Evolutionary conservation across 2,113 vertebrate species (phyloP).

Genomic region (Thalassoma bifasciatum): DNA sequence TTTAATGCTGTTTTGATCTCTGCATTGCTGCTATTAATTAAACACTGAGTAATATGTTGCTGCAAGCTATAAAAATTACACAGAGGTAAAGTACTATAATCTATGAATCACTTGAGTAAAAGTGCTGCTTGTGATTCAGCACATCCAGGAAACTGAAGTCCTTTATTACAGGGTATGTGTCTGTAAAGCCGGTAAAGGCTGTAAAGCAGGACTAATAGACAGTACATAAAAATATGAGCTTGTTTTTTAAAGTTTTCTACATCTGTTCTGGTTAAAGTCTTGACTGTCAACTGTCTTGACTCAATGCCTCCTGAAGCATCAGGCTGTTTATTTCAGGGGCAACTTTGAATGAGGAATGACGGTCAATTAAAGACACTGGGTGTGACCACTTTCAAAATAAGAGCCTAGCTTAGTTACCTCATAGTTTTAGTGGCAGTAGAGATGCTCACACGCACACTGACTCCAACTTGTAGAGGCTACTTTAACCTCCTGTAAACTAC

Average conservation of each 20-base stretch:
- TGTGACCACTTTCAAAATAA: neutral
- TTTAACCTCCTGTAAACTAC: slow-evolving; percentile 21
- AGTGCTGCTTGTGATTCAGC: slow-evolving; percentile 3
- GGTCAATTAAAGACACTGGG: neutral
- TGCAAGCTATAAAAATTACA: neutral
- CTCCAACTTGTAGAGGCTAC: neutral
- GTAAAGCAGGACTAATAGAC: too few relatives aligned
- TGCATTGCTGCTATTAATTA: neutral
- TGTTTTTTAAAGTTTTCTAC: neutral
- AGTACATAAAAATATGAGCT: neutral
- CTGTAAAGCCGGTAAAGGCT: neutral
- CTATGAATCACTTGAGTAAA: neutral
- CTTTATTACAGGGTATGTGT: neutral
- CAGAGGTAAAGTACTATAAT: neutral
- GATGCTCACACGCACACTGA: slow-evolving; percentile 14
- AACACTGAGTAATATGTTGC: slow-evolving; percentile 4
- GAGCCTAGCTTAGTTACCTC: slow-evolving; percentile 10
- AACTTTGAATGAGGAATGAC: neutral
- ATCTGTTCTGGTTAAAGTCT: neutral
- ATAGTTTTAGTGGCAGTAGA: slow-evolving; percentile 18
- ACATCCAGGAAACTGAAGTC: neutral
- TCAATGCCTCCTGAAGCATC: too few relatives aligned
- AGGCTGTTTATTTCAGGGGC: neutral
- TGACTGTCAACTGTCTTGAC: neutral
- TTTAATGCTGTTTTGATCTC: neutral